Evolutionary conservation across 2,113 vertebrate species (phyloP).

Genomic region (Gobius niger): DNA sequence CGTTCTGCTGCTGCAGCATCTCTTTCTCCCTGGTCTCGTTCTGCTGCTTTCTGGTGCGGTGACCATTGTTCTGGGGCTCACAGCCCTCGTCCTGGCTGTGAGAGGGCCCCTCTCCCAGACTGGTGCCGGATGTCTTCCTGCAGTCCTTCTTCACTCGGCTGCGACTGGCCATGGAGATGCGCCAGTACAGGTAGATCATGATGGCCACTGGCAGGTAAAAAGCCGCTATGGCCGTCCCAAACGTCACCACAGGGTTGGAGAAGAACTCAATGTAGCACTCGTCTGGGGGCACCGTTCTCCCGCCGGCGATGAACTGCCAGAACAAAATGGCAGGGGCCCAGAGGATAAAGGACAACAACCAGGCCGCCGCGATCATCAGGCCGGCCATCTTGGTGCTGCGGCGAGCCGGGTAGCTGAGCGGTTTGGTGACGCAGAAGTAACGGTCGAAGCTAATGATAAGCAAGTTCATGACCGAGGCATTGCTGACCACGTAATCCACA

Average conservation of each 20-base stretch:
- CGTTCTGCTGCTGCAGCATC: constrained; percentile 53
- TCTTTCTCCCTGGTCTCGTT: constrained; percentile 32
- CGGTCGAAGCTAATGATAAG: constrained; percentile 99
- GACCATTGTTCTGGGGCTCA: constrained; percentile 78
- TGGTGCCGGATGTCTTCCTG: constrained; percentile 76
- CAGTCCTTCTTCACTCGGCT: constrained; percentile 87
- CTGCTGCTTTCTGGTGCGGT: constrained; percentile 10
- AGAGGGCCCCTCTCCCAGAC: constrained; percentile 79
- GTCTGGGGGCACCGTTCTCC: constrained; percentile 82
- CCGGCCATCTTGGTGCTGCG: constrained; percentile 96
- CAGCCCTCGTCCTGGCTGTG: constrained; percentile 82
- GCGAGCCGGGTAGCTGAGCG: constrained; percentile 91
- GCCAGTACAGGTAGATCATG: constrained; percentile 95
- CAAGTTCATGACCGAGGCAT: constrained; percentile 97
- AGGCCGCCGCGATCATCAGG: constrained; percentile 95
- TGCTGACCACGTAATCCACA: constrained; percentile 95
- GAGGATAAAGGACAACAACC: constrained; percentile 93
- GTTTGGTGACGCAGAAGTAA: constrained; percentile 97
- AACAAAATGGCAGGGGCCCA: constrained; percentile 98
- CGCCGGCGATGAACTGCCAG: constrained; percentile 95
- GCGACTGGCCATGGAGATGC: constrained; percentile 93
- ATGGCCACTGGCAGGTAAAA: constrained; percentile 95
- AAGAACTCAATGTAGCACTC: constrained; percentile 96
- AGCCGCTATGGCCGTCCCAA: constrained; percentile 95
- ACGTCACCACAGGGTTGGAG: constrained; percentile 91